Percentiles rank a stretch among this genome's conserved stretches.
Evolutionary conservation across 2,888 invertebrate species (phyloP).

Genomic region (Apocheima hispidaria): DNA sequence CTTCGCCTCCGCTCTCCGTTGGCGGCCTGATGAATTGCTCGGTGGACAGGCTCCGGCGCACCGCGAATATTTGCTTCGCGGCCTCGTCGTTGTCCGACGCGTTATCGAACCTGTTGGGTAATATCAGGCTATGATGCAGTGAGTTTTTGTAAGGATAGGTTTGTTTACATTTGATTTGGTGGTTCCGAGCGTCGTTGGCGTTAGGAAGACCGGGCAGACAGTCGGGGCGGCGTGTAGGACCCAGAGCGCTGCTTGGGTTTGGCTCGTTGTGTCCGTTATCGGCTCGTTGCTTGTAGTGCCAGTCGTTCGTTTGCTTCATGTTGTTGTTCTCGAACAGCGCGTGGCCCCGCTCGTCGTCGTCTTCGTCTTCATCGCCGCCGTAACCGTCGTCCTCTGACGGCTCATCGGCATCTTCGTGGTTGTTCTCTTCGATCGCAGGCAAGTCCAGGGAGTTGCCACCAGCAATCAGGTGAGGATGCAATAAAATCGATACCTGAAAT

Average conservation of each 20-base stretch:
- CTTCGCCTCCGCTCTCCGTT: slow-evolving; percentile 26
- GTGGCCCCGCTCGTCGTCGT: slow-evolving; percentile 3
- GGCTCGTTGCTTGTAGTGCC: not conserved
- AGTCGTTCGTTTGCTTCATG: not conserved
- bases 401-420: slow-evolving; percentile 57
- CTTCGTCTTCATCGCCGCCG: slow-evolving; percentile 27
- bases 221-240: slow-evolving; percentile 23
- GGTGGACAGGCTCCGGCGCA: slow-evolving; percentile 66
- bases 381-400: slow-evolving; percentile 44
- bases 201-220: slow-evolving; percentile 23
- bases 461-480: slow-evolving; percentile 68
- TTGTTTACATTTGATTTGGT: slow-evolving; percentile 46
- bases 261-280: not conserved
- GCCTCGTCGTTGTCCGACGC: slow-evolving; percentile 58
- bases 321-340: not conserved
- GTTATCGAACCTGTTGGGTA: slow-evolving; percentile 46
- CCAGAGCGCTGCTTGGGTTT: not conserved
- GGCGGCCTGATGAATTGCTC: slow-evolving; percentile 54
- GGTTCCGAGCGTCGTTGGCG: slow-evolving; percentile 44
- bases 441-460: slow-evolving; percentile 72
- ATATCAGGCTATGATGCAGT: slow-evolving; percentile 67
- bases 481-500: slow-evolving; percentile 70
- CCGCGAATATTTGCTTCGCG: slow-evolving; percentile 49
- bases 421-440: slow-evolving; percentile 69
- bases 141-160: slow-evolving; percentile 44